A percentile compares a stretch with the other conserved stretches of the same genome.
phyloP scores from a whole-genome alignment of 2,888 invertebrate genomes.

The Hypselothyrea guttata region DNA sequence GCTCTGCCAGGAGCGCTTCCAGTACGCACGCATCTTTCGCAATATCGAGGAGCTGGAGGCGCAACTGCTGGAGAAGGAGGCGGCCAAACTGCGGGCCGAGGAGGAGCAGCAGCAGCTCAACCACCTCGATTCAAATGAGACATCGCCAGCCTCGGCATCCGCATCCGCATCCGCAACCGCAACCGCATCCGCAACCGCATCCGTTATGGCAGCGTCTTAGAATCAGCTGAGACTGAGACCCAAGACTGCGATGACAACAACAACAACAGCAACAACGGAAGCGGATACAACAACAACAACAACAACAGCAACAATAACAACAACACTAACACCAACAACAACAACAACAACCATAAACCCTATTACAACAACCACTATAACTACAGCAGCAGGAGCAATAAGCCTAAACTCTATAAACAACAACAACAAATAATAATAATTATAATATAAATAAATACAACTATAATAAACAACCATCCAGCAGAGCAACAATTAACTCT shows the following conservation, averaged over 20 bases:
- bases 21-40: constrained; percentile 90
- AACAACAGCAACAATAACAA: constrained; percentile 27
- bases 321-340: constrained; percentile 17
- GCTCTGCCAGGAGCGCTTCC: constrained; percentile 89
- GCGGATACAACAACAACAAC: constrained; percentile 36
- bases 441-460: constrained; percentile 28
- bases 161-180: constrained; percentile 27
- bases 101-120: constrained; percentile 65
- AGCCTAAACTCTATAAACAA: constrained; percentile 27
- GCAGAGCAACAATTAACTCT: constrained; percentile 25
- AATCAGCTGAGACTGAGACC: constrained; percentile 23
- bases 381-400: constrained; percentile 17
- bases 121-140: constrained; percentile 62
- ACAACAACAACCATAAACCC: constrained; percentile 18
- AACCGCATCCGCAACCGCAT: constrained; percentile 30
- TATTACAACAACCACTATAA: constrained; percentile 21
- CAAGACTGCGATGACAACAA: constrained; percentile 33
- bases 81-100: constrained; percentile 66
- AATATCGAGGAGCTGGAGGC: constrained; percentile 77
- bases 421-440: constrained; percentile 18
- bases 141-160: constrained; percentile 28
- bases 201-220: constrained; percentile 57
- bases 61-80: constrained; percentile 65
- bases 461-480: constrained; percentile 10
- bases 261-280: too few relatives aligned